Evolutionary conservation across 2,113 vertebrate species (phyloP).

Genomic region (Ptychochromis oligacanthus): DNA sequence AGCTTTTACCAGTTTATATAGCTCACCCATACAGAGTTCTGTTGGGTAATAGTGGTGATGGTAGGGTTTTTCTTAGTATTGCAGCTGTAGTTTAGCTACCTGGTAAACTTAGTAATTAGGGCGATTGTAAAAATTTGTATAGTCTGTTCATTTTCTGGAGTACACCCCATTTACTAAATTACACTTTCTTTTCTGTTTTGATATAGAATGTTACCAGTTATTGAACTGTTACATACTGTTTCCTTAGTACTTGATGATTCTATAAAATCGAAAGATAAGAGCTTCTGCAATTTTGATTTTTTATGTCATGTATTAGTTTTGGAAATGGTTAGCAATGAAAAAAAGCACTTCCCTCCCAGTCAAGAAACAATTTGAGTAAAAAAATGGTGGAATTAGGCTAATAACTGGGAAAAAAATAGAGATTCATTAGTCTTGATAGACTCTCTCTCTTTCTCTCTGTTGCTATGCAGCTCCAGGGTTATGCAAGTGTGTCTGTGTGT

Average conservation of each 20-base stretch:
- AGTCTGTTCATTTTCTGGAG: not conserved
- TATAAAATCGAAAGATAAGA: not conserved
- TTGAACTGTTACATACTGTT: not conserved
- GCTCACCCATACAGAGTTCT: too few relatives aligned
- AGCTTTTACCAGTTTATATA: too few relatives aligned
- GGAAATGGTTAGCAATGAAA: not conserved
- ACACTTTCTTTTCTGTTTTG: not conserved
- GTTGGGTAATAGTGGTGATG: too few relatives aligned
- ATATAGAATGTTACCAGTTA: not conserved
- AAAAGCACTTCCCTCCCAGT: not conserved
- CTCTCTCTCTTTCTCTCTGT: not conserved
- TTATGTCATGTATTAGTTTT: not conserved
- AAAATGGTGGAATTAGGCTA: not conserved
- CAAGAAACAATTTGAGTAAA: not conserved
- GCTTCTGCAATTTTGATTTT: not conserved
- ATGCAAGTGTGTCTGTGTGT: not conserved
- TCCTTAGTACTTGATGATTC: not conserved
- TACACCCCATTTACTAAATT: not conserved
- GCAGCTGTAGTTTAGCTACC: not conserved
- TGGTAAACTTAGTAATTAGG: not conserved
- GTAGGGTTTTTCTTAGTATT: too few relatives aligned
- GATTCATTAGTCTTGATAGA: not conserved
- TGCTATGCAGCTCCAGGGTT: not conserved
- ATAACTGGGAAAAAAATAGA: conserved; percentile 18
- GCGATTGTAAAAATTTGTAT: not conserved